Base-by-base conservation (phyloP, 2,113 vertebrate species). In the Motacilla tschutschensis region DNA sequence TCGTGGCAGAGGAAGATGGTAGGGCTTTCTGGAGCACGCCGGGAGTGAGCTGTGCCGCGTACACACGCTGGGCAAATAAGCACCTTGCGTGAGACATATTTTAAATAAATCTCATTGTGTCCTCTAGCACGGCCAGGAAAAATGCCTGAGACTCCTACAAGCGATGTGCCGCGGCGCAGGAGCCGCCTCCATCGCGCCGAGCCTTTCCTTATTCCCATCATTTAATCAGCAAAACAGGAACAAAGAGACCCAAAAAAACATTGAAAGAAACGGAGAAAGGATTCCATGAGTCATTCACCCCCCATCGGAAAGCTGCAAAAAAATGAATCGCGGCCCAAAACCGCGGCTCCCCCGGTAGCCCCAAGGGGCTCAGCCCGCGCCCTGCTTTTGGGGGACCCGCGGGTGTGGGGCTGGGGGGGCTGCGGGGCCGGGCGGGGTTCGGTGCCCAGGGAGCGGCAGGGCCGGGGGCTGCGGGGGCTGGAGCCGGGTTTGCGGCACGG, bases 221-320 rank as follows among this genome's bases (percentile, higher is more conserved):
- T 91, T 93, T 88, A 70, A 92, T 70, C 88, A 53, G 92, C 88
- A 75, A 92, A 95, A 88, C 83, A 57, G 59, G 88, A 94, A 95
- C 92, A 95, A 95, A 94, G 94, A 81, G 90, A 89, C 74, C 81
- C 84, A 76, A 77, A 91, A 83, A 87, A 87, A 54, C 69, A 74
- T 21, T 4, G 84, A 25, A 79, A 79, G 89, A 60, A 66, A 70
- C 46, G 74, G 70, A 83, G 81, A 83, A 91, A 90, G 89, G 88
- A 89, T 91, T 80, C 83, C 94, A 88, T 92, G 94, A 92, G 86
- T 92, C 92, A 95, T 94, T 88, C 90, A 29, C 77, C 76, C 83
- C 77, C 83, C 90, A 54, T 36, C 1, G 77, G 65, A 83, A 80
- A 89, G 76, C 79, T 44, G 78, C 31, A 47, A 73, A 80, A 78